These are phyloP conservation scores for Atta cephalotes DNA, from an alignment of 1,140 invertebrate species.

Conservation along the genomic window DNA sequence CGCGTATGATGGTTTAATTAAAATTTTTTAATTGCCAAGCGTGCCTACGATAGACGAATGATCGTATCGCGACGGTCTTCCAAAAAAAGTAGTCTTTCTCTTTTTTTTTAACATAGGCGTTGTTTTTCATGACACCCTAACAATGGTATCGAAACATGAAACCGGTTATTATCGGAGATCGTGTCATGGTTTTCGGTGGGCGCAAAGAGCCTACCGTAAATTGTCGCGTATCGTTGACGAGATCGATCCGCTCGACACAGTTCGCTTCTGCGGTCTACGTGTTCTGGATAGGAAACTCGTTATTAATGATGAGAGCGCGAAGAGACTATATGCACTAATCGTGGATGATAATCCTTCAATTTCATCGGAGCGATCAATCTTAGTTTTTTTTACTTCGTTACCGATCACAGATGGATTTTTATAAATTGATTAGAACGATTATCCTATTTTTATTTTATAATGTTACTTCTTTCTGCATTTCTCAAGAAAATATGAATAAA, in stretches of 20 bases:
- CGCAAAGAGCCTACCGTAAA: slow-evolving; percentile 64
- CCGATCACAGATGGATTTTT: slow-evolving; percentile 1
- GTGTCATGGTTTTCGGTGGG: slow-evolving; percentile 44
- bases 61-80: slow-evolving; percentile 14
- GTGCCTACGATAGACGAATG: slow-evolving; percentile 32
- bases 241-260: slow-evolving; percentile 63
- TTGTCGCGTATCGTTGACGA: slow-evolving; percentile 66
- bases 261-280: slow-evolving; percentile 41
- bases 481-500: background rate
- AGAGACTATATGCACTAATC: slow-evolving; percentile 36
- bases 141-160: slow-evolving; percentile 55
- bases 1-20: slow-evolving; percentile 53
- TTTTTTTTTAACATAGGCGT: background rate
- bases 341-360: background rate
- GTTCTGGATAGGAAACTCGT: slow-evolving; percentile 30
- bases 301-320: slow-evolving; percentile 44
- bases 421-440: background rate
- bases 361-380: slow-evolving; percentile 32
- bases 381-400: slow-evolving; percentile 12
- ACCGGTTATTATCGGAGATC: slow-evolving; percentile 68
- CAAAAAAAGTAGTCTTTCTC: slow-evolving; percentile 38
- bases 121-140: slow-evolving; percentile 48
- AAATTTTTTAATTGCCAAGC: slow-evolving; percentile 62
- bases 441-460: slow-evolving; percentile 4
- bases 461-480: background rate